Base-by-base conservation (phyloP, 37 sponge, comb jelly and placozoan species). In the Spongia lamella region DNA sequence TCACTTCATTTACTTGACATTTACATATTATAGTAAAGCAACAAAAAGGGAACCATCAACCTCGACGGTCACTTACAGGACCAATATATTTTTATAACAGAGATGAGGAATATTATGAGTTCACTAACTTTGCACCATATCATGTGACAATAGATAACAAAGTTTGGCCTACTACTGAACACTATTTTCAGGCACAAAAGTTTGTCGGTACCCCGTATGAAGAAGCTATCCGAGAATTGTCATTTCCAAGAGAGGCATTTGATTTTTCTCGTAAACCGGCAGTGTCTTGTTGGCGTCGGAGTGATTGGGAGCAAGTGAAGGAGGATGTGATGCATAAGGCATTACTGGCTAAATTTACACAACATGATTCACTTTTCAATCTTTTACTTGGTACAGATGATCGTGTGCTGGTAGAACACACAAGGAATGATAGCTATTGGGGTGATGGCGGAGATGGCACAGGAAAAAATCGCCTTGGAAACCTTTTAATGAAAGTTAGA, bases 111-210 rank as follows among this genome's bases (percentile, higher is more conserved):
- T 87, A 81, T 72, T 87, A 79, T 61, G 88, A 87, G 56, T 87
- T 87, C 38, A 87, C 88, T 1, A 87, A 87, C 78, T 86, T 86
- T 64, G 63, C 33, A 60, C 50, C 32, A 0, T 25, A 51, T 43
- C 27, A 52, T 30, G 11, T 86, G 37, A 22, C 0, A 20, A 27
- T 87, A 9, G 78, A 87, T 31, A 66, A 59, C 29, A 54, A 47
- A 34, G 39, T 4, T 0, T 87, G 88, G 88, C 49, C 55, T 6
- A 87, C 88, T 0, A 54, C 83, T 30, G 88, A 87, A 53, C 81
- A 87, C 72, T 87, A 87, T 63, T 87, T 87, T 66, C 88, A 87
- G n/a, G 82, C 83, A 43, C 88, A 87, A 38, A 87, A 87, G 61
- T 87, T 76, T 52, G 60, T 87, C 19, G 88, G 88, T 20, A 76